These are phyloP conservation scores for Excalfactoria chinensis DNA, from an alignment of 2,113 vertebrate genomes.

Conservation along the genomic window DNA sequence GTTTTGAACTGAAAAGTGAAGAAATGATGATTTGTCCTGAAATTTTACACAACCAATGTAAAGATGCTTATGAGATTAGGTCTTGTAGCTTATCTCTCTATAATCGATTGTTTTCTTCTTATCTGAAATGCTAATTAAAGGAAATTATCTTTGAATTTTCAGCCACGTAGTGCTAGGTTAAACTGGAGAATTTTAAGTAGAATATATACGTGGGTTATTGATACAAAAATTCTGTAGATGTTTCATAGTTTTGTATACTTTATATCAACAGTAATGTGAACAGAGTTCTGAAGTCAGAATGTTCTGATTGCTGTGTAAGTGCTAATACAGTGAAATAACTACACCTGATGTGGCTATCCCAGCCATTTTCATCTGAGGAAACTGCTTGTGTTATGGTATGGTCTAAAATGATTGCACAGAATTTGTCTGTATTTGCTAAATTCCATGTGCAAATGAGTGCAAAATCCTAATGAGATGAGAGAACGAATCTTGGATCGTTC, in stretches of 20 bases:
- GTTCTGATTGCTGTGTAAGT: neutral
- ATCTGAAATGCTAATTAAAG: neutral
- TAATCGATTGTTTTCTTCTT: no score
- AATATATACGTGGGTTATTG: neutral
- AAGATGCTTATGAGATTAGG: neutral
- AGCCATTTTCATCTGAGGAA: neutral
- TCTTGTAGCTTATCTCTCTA: neutral
- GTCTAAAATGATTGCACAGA: neutral
- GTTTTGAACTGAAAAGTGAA: neutral
- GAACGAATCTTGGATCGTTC: neutral
- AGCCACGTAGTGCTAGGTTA: neutral
- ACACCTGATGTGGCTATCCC: neutral
- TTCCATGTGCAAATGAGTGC: neutral
- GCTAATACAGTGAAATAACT: neutral
- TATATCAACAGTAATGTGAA: fast-evolving
- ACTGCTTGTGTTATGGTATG: neutral
- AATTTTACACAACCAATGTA: neutral
- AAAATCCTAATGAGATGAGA: neutral
- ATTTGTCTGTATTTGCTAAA: neutral
- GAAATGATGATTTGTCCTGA: neutral
- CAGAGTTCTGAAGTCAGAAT: neutral
- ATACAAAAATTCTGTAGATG: neutral
- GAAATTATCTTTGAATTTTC: neutral
- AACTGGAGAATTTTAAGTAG: neutral
- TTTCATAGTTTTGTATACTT: neutral